A percentile compares a stretch with the other conserved stretches of the same genome.
Evolutionary conservation across 2,113 vertebrate species (phyloP).

Genomic region (Oncorhynchus clarkii): DNA sequence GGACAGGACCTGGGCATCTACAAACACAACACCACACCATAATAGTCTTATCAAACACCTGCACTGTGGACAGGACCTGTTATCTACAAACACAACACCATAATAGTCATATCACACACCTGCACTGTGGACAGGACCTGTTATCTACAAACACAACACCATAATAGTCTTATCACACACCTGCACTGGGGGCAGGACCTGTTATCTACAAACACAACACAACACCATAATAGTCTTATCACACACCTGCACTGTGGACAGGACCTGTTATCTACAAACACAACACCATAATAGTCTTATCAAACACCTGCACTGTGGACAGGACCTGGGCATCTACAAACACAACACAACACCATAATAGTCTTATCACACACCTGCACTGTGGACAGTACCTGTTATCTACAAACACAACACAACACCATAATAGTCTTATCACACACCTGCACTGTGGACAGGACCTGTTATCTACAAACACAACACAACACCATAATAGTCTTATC

Average conservation of each 20-base stretch:
- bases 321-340: constrained; percentile 77
- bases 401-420: constrained; percentile 64
- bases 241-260: constrained; percentile 82
- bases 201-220: constrained; percentile 71
- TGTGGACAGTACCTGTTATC: constrained; percentile 73
- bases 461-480: constrained; percentile 71
- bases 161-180: constrained; percentile 92
- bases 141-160: constrained; percentile 74
- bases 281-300: constrained; percentile 85
- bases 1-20: too few species aligned
- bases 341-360: constrained; percentile 69
- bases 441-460: constrained; percentile 10
- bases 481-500: constrained; percentile 87
- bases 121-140: constrained; percentile 76
- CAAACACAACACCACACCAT: neutral
- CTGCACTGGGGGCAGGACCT: constrained; percentile 73
- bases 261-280: constrained; percentile 74
- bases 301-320: constrained; percentile 84
- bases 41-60: too few species aligned
- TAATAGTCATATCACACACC: constrained; percentile 91
- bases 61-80: too few species aligned
- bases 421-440: constrained; percentile 83
- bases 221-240: constrained; percentile 88
- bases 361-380: constrained; percentile 93
- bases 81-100: constrained; percentile 25